A percentile compares a stretch with the other conserved stretches of the same genome.
Evolutionary conservation across 2,113 vertebrate species (phyloP).

Genomic region (Puma concolor): DNA sequence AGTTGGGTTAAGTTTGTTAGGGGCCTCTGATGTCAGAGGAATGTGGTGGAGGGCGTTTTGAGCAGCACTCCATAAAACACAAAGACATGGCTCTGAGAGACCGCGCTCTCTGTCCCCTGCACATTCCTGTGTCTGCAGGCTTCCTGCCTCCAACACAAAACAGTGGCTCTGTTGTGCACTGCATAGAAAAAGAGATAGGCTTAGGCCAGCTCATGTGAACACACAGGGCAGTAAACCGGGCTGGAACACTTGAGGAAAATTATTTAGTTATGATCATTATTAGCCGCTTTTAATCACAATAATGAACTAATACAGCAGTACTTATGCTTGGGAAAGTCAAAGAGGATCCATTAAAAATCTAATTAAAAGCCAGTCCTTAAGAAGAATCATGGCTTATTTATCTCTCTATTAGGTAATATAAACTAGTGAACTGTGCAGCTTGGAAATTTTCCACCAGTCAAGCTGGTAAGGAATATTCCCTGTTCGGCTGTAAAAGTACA

Average conservation of each 20-base stretch:
- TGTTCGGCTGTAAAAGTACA: conserved; percentile 69
- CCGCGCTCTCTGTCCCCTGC: fast-evolving
- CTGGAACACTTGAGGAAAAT: conserved; percentile 81
- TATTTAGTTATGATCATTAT: conserved; percentile 84
- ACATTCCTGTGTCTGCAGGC: neutral
- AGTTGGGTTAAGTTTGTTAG: neutral
- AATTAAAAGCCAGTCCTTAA: conserved; percentile 88
- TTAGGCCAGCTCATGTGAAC: conserved; percentile 18
- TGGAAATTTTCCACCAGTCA: conserved; percentile 77
- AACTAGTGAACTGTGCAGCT: conserved; percentile 77
- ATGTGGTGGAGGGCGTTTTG: neutral
- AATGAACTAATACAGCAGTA: conserved; percentile 82
- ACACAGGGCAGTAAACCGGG: conserved; percentile 50
- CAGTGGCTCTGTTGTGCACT: neutral
- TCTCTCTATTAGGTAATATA: conserved; percentile 83
- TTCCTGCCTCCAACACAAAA: neutral
- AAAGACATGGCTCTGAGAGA: neutral
- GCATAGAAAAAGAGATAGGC: neutral
- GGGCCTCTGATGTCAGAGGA: neutral
- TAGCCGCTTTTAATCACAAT: conserved; percentile 84
- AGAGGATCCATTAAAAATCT: conserved; percentile 88
- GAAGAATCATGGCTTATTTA: conserved; percentile 83
- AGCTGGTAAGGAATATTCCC: conserved; percentile 76
- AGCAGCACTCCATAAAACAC: neutral
- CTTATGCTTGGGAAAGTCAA: conserved; percentile 81